These are phyloP conservation scores for Thalassarche chlororhynchos DNA, from an alignment of 2,113 vertebrate genomes.

Conservation along the genomic window DNA sequence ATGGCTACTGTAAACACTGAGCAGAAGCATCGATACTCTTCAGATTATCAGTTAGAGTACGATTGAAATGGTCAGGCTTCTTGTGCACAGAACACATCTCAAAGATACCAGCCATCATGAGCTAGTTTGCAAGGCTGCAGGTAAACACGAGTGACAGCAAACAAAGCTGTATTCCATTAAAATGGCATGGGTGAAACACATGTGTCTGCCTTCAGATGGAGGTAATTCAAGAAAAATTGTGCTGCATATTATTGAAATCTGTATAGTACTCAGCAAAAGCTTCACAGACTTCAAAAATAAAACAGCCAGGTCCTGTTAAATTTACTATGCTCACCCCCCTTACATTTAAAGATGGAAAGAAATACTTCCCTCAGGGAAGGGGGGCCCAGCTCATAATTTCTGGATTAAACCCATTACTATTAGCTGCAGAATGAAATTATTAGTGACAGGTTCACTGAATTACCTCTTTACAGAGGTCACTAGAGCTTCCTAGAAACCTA, in stretches of 20 bases:
- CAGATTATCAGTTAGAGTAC: background rate
- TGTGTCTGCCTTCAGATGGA: background rate
- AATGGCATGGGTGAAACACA: background rate
- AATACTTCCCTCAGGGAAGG: constrained; percentile 57
- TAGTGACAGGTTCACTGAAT: constrained; percentile 78
- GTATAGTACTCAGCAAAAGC: background rate
- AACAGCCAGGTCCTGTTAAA: constrained; percentile 5
- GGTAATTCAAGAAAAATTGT: background rate
- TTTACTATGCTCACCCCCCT: background rate
- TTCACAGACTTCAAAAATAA: background rate
- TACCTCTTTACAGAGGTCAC: constrained; percentile 75
- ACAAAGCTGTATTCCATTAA: background rate
- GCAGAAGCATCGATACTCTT: background rate
- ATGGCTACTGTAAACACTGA: background rate
- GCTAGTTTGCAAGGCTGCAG: background rate
- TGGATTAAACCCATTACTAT: constrained; percentile 72
- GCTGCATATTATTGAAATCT: background rate
- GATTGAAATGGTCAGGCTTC: background rate
- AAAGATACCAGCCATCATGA: background rate
- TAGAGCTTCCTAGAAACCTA: constrained; percentile 65
- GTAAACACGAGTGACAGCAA: background rate
- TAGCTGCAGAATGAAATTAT: constrained; percentile 78
- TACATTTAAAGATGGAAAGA: constrained; percentile 37
- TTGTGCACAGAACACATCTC: background rate
- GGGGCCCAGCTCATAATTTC: constrained; percentile 53